Base-by-base conservation (phyloP, 2,888 invertebrate species). In the Seira ritae region DNA sequence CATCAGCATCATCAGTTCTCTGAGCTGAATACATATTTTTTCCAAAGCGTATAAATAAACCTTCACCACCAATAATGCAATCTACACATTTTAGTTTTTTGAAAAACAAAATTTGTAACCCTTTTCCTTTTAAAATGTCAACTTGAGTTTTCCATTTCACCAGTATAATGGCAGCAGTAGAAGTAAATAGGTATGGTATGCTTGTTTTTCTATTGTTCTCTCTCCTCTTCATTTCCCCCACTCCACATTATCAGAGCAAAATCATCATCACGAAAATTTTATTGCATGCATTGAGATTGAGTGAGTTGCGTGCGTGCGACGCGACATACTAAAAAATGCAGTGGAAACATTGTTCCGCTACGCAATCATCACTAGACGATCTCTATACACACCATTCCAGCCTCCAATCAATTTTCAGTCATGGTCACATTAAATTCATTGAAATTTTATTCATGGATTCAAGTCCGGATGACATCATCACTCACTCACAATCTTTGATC, bases 81-180 rank as follows among this genome's bases (percentile, higher is more conserved):
- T n/a, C 55, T 17, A 55, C 55, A 12, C 55, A 55, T 17, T 31
- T 31, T 31, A 31, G 15, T 15, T n/a, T 42, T 55, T n/a, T 2
- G 55, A 55, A 55, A 55, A 55, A 55, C 15, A 17, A 55, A 55
- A 71, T 60, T 37, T 17, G 20, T 80, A 67, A 80, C 73, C 79
- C 73, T 66, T 67, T 73, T 62, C 62, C 72, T 42, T 65, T 23
- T 72, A 80, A 55, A 80, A 66, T 80, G 79, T 80, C 79, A 73
- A 72, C 79, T 66, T 55, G 72, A 73, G 31, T 80, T 73, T 31
- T 78, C 74, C 20, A 50, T 78, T 46, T 55, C 4, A 17, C 10
- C 37, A 65, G n/a, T 65, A 55, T 37, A n/a, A n/a, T n/a, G n/a
- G n/a, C n/a, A n/a, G n/a, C n/a, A n/a, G n/a, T n/a, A n/a, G n/a